Base-by-base conservation (phyloP, 2,888 invertebrate species). In the Melikaiella ostensackeni region DNA sequence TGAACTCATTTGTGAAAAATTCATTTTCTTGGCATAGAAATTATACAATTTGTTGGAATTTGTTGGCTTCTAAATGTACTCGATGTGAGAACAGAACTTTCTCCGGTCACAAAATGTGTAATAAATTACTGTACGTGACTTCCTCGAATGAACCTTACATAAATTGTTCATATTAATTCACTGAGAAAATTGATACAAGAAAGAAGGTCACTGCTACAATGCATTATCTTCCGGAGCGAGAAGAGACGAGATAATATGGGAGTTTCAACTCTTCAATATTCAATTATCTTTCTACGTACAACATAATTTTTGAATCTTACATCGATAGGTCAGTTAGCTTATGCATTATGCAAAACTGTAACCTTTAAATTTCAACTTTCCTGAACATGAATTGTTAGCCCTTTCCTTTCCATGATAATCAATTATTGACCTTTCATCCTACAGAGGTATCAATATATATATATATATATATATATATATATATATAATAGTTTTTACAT, bases 61-160 rank as follows among this genome's bases (percentile, higher is more conserved):
- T n/a, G n/a, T n/a, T 59, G 59, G 21, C 64, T 38, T 66, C 16
- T 27, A 38, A n/a, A 42, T 21, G 27, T 19, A 33, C 13, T 59
- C 8, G 21, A 13, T 59, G 27, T 59, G 16, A 59, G 27, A 59
- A 5, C 3, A 59, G 9, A 24, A 59, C 21, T 59, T 59, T 59
- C 59, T 24, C 27, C 11, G 21, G 5, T 24, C 59, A 59, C 27
- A 59, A 59, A 59, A 59, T 59, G 13, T 59, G 6, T 59, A 24
- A 59, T 59, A 59, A 59, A 59, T 59, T 59, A 21, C 59, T 24
- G 9, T 46, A n/a, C 59, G 27, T 59, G 59, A 59, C 59, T 59
- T 59, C 59, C 59, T 59, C 27, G 16, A 24, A 16, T 59, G 59
- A 59, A 59, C 16, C 9, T 59, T 59, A 3, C 59, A 59, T 59